Evolutionary conservation across 1,140 invertebrate species (phyloP), one percentile per base, ranked within the genome.

Genomic region (Cotesia chilonis): DNA sequence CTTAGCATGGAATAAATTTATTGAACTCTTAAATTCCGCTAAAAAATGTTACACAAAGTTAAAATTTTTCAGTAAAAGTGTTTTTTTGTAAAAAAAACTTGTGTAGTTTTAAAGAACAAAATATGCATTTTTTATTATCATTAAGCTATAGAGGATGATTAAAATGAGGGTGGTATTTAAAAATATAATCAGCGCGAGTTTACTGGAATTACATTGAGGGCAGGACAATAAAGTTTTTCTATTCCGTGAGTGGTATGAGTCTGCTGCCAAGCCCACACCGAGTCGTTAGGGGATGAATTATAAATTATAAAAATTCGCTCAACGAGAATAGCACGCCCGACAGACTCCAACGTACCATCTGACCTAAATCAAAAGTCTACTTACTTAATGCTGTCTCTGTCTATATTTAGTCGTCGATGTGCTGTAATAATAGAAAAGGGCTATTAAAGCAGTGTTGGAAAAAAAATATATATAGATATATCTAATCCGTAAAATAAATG

Each of bases 211-310:
- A 55, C n/a, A 20, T n/a, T 12, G 1, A 59, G 17, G 20, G 57
- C 14, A 63, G 35, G 5, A 36, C 60, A 38, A 36, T 63, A 63
- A 63, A 63, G 60, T 63, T 63, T 63, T 12, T 36, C 14, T 6
- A 38, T 51, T 3, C 12, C 5, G 12, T 9, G 5, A n/a, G 38
- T 47, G 41, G 41, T 65, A 47, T 47, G 41, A 47, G 41, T 47
- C 41, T 47, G 10, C 41, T 51, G 41, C 14, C 57, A 59, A 59
- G 57, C 57, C 57, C 57, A 59, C 41, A 47, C n/a, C 57, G 14
- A n/a, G 37, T 65, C 63, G 63, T 55, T 54, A 68, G 37, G 66
- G 66, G 66, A 68, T 68, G 66, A 68, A 55, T 68, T 68, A 55
- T 66, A 37, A 63, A 63, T 20, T 57, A 41, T n/a, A 68, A 68